Conservation (phyloP, 2,888 invertebrate genomes). For the Tipula unca region DNA sequence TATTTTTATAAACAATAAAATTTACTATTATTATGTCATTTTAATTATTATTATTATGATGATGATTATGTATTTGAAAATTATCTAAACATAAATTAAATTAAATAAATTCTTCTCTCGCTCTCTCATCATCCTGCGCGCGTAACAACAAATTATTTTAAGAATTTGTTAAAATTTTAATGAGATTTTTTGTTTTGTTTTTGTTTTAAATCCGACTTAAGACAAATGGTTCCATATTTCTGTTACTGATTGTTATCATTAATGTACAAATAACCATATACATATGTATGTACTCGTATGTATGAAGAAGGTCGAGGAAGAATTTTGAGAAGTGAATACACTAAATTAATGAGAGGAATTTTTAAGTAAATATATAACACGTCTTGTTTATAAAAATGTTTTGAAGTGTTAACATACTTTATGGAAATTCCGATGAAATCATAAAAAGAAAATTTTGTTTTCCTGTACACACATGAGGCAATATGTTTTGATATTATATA, state of each 20-base stretch:
- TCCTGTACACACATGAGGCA: neutral
- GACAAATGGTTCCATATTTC: slow-evolving; percentile 8
- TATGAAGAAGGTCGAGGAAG: neutral
- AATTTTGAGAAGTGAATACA: neutral
- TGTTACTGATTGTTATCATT: neutral
- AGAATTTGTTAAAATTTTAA: neutral
- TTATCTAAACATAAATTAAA: neutral
- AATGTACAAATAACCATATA: too few species aligned
- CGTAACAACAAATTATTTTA: neutral
- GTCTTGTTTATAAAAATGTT: neutral
- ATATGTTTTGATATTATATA: neutral
- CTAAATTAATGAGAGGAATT: slow-evolving; percentile 3
- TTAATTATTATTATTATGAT: neutral
- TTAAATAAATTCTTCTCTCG: neutral
- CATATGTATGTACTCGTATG: neutral
- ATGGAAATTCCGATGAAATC: neutral
- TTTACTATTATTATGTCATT: slow-evolving; percentile 14
- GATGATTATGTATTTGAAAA: neutral
- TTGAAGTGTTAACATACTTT: slow-evolving; percentile 8
- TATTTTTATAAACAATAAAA: neutral
- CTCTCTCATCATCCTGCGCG: neutral
- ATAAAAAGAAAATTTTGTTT: neutral
- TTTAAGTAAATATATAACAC: neutral
- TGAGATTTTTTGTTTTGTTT: neutral
- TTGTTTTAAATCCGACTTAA: neutral